phyloP scores from a whole-genome alignment of 2,888 invertebrate species.

The Tolmerus cingulatus region DNA sequence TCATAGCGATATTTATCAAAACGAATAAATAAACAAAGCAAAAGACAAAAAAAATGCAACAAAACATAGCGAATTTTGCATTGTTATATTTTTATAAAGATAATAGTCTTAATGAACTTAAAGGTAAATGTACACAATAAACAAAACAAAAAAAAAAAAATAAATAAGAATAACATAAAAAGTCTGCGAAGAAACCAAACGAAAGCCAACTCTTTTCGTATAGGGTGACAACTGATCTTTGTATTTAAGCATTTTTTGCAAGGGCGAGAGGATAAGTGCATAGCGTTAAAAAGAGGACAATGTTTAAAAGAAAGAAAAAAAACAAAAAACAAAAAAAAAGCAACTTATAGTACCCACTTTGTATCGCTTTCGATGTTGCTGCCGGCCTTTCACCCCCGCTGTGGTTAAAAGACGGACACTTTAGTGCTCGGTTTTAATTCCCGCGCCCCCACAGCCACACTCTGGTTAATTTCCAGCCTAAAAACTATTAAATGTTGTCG shows the following conservation, averaged over 20 bases:
- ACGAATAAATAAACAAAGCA: neutral
- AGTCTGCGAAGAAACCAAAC: constrained; percentile 21
- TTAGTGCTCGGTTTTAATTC: neutral
- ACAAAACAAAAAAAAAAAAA: constrained; percentile 4
- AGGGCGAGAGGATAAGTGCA: neutral
- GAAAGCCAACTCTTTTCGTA: neutral
- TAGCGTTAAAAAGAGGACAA: neutral
- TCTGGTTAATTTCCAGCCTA: neutral
- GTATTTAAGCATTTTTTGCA: neutral
- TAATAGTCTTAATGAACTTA: neutral
- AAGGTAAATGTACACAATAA: neutral
- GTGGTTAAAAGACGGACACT: neutral
- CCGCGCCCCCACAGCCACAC: neutral
- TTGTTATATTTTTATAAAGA: constrained; percentile 42
- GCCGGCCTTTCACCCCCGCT: neutral
- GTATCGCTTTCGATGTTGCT: constrained; percentile 33
- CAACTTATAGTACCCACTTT: neutral
- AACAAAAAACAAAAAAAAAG: too few relatives aligned
- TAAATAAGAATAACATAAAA: too few relatives aligned
- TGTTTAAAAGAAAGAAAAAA: constrained; percentile 1
- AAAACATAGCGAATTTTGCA: constrained; percentile 38
- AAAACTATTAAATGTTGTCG: neutral
- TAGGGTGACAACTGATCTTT: constrained; percentile 6
- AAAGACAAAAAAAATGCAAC: constrained; percentile 1
- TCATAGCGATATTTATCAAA: neutral